Evolutionary conservation across 2,888 invertebrate species (phyloP), one percentile per base, ranked within the genome.

Genomic region (Azorinus chamasolen): DNA sequence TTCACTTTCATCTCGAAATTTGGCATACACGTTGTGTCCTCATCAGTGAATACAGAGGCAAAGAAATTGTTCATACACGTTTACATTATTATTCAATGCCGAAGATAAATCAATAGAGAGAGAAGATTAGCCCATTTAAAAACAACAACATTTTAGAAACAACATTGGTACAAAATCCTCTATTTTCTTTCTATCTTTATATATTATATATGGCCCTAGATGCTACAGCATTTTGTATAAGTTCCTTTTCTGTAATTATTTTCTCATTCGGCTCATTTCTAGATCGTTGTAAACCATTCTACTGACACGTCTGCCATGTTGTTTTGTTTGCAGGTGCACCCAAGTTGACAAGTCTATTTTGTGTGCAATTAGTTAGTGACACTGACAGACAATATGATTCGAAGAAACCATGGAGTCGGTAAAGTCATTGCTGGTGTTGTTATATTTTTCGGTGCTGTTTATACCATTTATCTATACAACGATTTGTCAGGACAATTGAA

Each of bases 391-490:
- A 69, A 50, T 22, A 86, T 83, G 82, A 79, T 75, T n/a, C 81
- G 83, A 54, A 66, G 88, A 59, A 83, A 86, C 53, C 86, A 85
- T 32, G 77, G 84, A 39, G 82, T 85, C 22, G 54, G 84, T 22
- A 88, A 85, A 76, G 78, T 84, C 39, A 55, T 88, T 43, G 72
- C 75, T n/a, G 79, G 82, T 53, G 83, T 81, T 22, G 55, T 84
- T 18, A 69, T 82, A 64, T 73, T 87, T 65, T 63, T 88, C 24
- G 84, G 78, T 6, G 58, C 72, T 51, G 81, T 90, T 43, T 90
- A 90, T 71, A 77, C 88, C 27, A 70, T 89, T 43, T 90, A 90
- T 74, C 59, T 87, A 27, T 88, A 87, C 59, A 84, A 88, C 48
- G 80, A 86, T 54, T 69, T 86, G 0, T 84, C 84, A 10, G 87